Evolutionary conservation across 2,113 vertebrate species (phyloP).

Genomic region (Panurus biarmicus): DNA sequence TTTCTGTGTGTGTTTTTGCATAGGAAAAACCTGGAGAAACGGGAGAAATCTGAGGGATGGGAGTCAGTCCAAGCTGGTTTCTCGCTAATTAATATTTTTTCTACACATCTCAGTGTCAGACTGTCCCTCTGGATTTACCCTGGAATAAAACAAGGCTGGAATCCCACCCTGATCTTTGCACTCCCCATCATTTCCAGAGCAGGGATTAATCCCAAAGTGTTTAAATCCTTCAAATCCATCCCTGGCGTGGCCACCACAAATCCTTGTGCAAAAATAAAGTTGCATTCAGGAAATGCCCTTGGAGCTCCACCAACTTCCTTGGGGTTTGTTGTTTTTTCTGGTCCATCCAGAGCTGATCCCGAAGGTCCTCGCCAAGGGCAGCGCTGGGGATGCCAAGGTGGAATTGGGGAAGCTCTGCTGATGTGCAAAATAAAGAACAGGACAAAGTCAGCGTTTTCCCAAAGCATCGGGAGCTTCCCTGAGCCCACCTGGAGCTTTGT

Average conservation of each 20-base stretch:
- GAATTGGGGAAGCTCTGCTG: not conserved
- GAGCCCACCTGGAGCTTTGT: not conserved
- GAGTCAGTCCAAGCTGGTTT: not conserved
- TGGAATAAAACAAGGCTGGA: not conserved
- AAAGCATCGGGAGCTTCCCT: not conserved
- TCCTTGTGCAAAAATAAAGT: not conserved
- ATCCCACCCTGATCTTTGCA: not conserved
- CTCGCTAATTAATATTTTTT: not conserved
- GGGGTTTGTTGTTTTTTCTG: not conserved
- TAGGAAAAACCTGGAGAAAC: not conserved
- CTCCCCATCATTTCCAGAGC: not conserved
- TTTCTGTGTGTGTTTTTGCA: not conserved
- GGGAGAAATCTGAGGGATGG: not conserved
- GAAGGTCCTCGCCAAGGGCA: not conserved
- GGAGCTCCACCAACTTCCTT: not conserved
- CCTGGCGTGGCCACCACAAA: fast-evolving
- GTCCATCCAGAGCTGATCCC: not conserved
- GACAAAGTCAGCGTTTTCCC: not conserved
- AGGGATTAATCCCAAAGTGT: not conserved
- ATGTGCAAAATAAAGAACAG: not conserved
- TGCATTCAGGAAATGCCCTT: not conserved
- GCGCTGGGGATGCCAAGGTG: not conserved
- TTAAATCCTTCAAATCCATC: not conserved
- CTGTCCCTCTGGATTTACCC: not conserved
- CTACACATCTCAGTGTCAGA: not conserved